Evolutionary conservation across 1,140 invertebrate species (phyloP), one percentile per base, ranked within the genome.

Genomic region (Leptopilina boulardi): DNA sequence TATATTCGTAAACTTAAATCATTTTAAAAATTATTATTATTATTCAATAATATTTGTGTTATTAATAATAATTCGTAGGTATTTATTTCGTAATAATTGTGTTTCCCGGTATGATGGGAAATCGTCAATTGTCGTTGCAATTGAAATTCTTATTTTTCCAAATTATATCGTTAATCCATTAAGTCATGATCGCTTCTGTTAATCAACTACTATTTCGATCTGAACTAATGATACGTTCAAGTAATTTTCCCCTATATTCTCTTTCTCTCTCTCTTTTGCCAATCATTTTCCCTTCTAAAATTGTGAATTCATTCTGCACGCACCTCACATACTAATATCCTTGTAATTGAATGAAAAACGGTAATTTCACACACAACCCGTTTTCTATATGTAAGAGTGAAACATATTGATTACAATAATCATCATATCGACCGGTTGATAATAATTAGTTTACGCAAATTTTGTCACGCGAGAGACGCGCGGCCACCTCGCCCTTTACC

Each of bases 221-320:
- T 79, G 80, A 78, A 73, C 56, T 83, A 83, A 83, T 82, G 73
- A 79, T 83, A 83, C 75, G 78, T 79, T 38, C 34, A 38, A 38
- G 34, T 38, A 38, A 38, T 9, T 9, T 38, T 9, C 34, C 34
- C 26, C 26, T 5, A 30, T 5, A 2, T 5, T 2, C 26, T 5
- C 26, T 5, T 3, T 75, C 76, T 70, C 42, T 18, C 19, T 11
- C 10, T 18, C 18, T 21, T 11, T 26, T 59, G 44, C 41, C 9
- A 42, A 47, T 47, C 47, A 8, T 19, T n/a, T n/a, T n/a, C 15
- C 70, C 76, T 79, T 77, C 38, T 66, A n/a, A 11, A 23, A 71
- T 71, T 30, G 18, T 41, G 30, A 38, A 71, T 71, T 73, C 51
- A 56, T 54, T 15, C 38, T 9, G 72, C 74, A 71, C 77, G 76